These are phyloP conservation scores for Nesoenas mayeri DNA, from an alignment of 2,113 vertebrate species.

Conservation along the genomic window DNA sequence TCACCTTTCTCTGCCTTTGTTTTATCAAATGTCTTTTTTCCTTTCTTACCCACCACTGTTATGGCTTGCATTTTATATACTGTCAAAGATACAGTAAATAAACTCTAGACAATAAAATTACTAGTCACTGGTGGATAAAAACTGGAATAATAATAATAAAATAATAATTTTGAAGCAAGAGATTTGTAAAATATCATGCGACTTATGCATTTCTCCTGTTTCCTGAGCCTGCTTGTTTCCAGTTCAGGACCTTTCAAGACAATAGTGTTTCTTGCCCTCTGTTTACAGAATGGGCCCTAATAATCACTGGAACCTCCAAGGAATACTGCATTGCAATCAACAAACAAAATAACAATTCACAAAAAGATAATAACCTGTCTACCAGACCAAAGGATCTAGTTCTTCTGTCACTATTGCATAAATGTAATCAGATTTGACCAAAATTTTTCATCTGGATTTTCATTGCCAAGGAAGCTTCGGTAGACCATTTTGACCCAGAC, in stretches of 20 bases:
- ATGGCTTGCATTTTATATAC: neutral
- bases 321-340: neutral
- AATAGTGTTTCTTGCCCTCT: neutral
- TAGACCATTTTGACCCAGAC: constrained; percentile 44
- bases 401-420: neutral
- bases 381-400: neutral
- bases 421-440: neutral
- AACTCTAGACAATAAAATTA: neutral
- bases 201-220: neutral
- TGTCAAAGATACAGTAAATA: neutral
- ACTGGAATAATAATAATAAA: neutral
- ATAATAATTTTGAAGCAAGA: neutral
- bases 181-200: neutral
- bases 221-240: neutral
- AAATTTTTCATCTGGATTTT: neutral
- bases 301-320: neutral
- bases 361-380: neutral
- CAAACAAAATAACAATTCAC: neutral
- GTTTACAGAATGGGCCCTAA: neutral
- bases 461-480: neutral
- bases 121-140: neutral
- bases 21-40: neutral
- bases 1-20: neutral
- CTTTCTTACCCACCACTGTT: neutral
- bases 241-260: neutral